phyloP scores from a whole-genome alignment of 2,888 invertebrate genomes.

The Troides helena region DNA sequence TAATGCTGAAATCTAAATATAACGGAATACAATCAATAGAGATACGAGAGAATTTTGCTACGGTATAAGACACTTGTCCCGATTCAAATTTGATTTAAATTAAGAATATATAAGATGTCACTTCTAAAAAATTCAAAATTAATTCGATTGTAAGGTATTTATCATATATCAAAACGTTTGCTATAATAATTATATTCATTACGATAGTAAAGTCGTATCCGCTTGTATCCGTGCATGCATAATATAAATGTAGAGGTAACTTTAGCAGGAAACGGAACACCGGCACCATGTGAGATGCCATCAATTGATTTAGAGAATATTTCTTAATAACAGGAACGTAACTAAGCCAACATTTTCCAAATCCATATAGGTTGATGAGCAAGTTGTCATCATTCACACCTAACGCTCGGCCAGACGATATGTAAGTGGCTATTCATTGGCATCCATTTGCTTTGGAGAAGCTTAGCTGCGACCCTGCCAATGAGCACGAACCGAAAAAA shows the following conservation, averaged over 20 bases:
- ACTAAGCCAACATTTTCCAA: slow-evolving; percentile 46
- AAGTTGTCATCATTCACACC: slow-evolving; percentile 73
- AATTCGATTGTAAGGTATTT: not conserved
- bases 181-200: not conserved
- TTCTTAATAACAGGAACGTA: slow-evolving; percentile 12
- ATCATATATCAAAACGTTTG: not conserved
- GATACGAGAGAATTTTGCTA: not conserved
- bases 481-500: slow-evolving; percentile 50
- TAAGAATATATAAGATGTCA: not conserved
- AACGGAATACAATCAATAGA: no score
- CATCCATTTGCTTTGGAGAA: slow-evolving; percentile 55
- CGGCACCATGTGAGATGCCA: not conserved
- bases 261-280: not conserved
- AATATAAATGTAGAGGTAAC: not conserved
- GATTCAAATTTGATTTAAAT: not conserved
- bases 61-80: not conserved
- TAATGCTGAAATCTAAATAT: no score
- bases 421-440: slow-evolving; percentile 60
- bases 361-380: slow-evolving; percentile 72
- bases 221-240: slow-evolving; percentile 1
- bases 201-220: not conserved
- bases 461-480: slow-evolving; percentile 64
- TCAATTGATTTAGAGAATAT: not conserved
- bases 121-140: not conserved
- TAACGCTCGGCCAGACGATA: slow-evolving; percentile 68